Percentiles rank a stretch among this genome's conserved stretches.
These are phyloP conservation scores for Bufotes viridis DNA, from an alignment of 2,797 vertebrate genomes.

Conservation along the genomic window DNA sequence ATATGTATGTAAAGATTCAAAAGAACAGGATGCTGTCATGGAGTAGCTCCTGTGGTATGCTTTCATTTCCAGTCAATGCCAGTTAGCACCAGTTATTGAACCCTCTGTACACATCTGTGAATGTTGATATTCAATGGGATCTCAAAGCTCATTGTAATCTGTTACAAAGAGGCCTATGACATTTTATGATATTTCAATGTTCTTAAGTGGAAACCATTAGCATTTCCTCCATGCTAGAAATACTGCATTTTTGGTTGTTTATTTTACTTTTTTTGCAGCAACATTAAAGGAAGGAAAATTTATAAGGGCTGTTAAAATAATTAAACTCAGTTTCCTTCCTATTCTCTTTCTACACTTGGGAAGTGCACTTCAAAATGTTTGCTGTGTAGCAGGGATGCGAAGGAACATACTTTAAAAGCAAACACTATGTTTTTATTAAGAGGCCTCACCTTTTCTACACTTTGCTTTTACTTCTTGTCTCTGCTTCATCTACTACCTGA, in stretches of 20 bases:
- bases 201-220: conserved; percentile 4
- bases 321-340: conserved; percentile 81
- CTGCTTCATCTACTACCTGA: conserved; percentile 71
- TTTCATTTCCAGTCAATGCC: not conserved
- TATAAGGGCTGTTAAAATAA: conserved; percentile 85
- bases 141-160: not conserved
- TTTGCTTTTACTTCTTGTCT: conserved; percentile 72
- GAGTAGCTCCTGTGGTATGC: not conserved
- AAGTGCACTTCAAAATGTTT: conserved; percentile 79
- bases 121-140: conserved; percentile 20
- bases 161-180: conserved; percentile 11
- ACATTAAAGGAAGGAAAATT: conserved; percentile 76
- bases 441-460: conserved; percentile 73
- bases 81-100: not conserved
- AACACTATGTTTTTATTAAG: conserved; percentile 77
- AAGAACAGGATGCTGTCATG: not conserved
- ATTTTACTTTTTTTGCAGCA: conserved; percentile 78
- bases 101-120: conserved; percentile 16
- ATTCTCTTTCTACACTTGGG: conserved; percentile 78
- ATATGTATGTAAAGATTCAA: not conserved
- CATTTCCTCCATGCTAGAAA: conserved; percentile 7
- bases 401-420: conserved; percentile 79
- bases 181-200: conserved; percentile 1
- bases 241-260: conserved; percentile 62
- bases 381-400: conserved; percentile 77